Conservation (phyloP, 2,113 vertebrate species). For the Monarcha castaneiventris region DNA sequence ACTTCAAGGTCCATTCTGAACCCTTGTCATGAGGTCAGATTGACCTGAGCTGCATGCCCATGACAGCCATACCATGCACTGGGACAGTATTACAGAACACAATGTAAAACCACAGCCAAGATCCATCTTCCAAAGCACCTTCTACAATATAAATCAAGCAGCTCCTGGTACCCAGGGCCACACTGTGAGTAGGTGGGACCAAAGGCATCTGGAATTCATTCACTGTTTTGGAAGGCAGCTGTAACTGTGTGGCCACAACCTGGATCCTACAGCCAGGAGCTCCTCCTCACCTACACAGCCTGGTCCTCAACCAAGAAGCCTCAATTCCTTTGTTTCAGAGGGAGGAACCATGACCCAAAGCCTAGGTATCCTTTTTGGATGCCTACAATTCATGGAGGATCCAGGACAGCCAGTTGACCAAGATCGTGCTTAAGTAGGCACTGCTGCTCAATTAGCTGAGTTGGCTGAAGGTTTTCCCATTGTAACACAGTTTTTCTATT, state of each 20-base stretch:
- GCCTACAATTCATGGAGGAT: not conserved
- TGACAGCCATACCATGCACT: not conserved
- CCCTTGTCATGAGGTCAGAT: not conserved
- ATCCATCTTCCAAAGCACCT: not conserved
- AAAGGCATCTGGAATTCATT: not conserved
- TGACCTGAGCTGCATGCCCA: not conserved
- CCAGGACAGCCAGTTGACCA: not conserved
- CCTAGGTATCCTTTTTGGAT: not conserved
- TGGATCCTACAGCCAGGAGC: not conserved
- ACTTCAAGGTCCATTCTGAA: not conserved
- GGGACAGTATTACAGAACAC: not conserved
- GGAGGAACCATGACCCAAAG: not conserved
- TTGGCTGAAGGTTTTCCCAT: conserved; percentile 44
- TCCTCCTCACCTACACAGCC: not conserved
- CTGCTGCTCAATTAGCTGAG: conserved; percentile 18
- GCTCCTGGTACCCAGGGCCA: not conserved
- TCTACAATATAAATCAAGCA: not conserved
- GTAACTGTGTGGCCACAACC: not conserved
- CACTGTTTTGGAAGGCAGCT: not conserved
- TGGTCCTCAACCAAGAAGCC: not conserved
- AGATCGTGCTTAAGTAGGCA: not conserved
- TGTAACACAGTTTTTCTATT: conserved; percentile 37
- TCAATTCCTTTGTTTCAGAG: not conserved
- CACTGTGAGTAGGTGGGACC: not conserved
- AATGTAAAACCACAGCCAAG: not conserved